Conservation (phyloP, 2,113 vertebrate genomes). For the Brachyhypopomus gauderio region DNA sequence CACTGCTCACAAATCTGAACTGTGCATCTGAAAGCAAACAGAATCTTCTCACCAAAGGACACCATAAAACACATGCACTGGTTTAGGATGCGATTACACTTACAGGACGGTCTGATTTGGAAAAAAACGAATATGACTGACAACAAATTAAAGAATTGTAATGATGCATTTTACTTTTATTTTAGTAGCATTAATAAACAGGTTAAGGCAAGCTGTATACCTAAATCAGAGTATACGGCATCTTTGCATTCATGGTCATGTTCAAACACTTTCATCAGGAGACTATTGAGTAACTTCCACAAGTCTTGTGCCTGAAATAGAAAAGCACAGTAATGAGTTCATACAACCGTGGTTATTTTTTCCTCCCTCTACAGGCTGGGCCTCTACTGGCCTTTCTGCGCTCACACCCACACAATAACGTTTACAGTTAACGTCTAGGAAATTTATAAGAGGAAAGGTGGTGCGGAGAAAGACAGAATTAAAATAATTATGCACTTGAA, state of each 20-base stretch:
- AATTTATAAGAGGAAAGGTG: too few relatives aligned
- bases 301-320: constrained; percentile 65
- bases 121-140: neutral
- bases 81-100: neutral
- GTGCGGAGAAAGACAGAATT: too few relatives aligned
- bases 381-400: neutral
- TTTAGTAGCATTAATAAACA: neutral
- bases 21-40: constrained; percentile 46
- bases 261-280: constrained; percentile 56
- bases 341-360: neutral
- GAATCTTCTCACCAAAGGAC: constrained; percentile 1
- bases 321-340: constrained; percentile 1
- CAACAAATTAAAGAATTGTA: neutral
- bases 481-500: too few relatives aligned
- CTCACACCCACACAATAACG: neutral
- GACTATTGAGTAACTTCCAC: constrained; percentile 64
- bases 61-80: neutral
- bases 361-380: neutral
- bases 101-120: neutral
- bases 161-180: neutral
- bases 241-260: constrained; percentile 47
- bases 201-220: constrained; percentile 16
- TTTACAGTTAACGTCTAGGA: too few relatives aligned
- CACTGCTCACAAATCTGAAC: constrained; percentile 60
- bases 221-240: constrained; percentile 9